phyloP scores from a whole-genome alignment of 2,113 vertebrate species.

The Elgaria multicarinata region DNA sequence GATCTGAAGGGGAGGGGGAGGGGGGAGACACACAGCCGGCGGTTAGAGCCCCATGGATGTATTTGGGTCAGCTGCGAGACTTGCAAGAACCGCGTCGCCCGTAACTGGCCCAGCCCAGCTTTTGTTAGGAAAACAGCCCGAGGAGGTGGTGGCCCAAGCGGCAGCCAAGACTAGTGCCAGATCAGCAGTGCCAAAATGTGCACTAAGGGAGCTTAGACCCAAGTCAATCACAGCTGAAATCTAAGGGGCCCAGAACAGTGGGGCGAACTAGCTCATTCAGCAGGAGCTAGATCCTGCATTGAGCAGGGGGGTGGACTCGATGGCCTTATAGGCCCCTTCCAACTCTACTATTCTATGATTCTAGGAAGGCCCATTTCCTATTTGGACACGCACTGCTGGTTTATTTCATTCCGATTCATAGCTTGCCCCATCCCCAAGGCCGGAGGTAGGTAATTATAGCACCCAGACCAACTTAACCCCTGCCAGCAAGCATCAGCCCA shows the following conservation, averaged over 20 bases:
- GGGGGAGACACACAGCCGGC: background rate
- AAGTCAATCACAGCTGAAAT: background rate
- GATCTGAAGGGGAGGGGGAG: conserved; percentile 79
- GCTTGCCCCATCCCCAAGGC: background rate
- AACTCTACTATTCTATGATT: no score
- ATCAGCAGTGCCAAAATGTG: background rate
- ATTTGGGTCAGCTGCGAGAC: background rate
- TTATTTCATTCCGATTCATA: no score
- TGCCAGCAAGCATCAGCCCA: background rate
- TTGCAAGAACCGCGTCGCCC: background rate
- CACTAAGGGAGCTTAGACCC: background rate
- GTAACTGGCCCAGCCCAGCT: no score
- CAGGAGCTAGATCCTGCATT: no score
- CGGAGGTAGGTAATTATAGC: background rate
- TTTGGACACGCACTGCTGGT: no score
- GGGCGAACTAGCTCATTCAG: background rate
- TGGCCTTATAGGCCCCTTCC: no score
- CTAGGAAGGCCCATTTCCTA: background rate
- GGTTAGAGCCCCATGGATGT: background rate
- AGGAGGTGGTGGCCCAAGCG: background rate
- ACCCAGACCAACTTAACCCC: background rate
- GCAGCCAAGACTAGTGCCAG: background rate
- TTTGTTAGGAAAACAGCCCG: background rate
- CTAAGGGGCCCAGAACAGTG: background rate
- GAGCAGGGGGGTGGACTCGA: no score